Evolutionary conservation across 2,888 invertebrate genomes (phyloP), one percentile per base, ranked within the genome.

Genomic region (Blomia tropicalis): DNA sequence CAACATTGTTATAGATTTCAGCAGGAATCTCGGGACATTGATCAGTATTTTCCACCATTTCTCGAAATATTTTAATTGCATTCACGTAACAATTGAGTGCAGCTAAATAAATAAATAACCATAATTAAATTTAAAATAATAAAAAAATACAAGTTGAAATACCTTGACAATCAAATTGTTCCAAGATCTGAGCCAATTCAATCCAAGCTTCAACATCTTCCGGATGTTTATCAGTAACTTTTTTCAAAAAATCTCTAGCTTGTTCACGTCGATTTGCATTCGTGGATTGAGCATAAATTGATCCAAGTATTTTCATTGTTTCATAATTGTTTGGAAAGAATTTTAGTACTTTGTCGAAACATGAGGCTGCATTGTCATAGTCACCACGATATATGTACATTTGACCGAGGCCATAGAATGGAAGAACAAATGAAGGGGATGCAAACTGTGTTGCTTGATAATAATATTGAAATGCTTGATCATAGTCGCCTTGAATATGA

Each of bases 191-290:
- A 0, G 98, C 98, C 67, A 96, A 76, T 73, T 99, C 96, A 69
- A 99, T 95, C 95, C 95, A 96, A 0, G 95, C 96, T 74, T 98
- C 98, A 1, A 96, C 89, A 74, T 99, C 98, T 69, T 98, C 95
- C 0, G 95, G 92, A 73, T 89, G 91, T 75, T 93, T 89, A 72
- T 93, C 92, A 0, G 95, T 92, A 17, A 79, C 78, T 76, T 95
- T 96, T 72, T 89, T 86, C 59, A 98, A 77, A 74, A 92, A 90
- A 70, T 86, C 87, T 72, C 90, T 66, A 7, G 68, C 69, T 58
- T 66, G 63, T 51, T 93, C 91, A 7, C 92, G 79, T 73, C 90
- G 89, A 0, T 88, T 84, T 72, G 90, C 89, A 2, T 87, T 89
- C 17, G 65, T 63, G 0, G 89, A 89, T 71, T 83, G 85, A 0